Conservation (phyloP, 2,113 vertebrate species). For the Pteronura brasiliensis region DNA sequence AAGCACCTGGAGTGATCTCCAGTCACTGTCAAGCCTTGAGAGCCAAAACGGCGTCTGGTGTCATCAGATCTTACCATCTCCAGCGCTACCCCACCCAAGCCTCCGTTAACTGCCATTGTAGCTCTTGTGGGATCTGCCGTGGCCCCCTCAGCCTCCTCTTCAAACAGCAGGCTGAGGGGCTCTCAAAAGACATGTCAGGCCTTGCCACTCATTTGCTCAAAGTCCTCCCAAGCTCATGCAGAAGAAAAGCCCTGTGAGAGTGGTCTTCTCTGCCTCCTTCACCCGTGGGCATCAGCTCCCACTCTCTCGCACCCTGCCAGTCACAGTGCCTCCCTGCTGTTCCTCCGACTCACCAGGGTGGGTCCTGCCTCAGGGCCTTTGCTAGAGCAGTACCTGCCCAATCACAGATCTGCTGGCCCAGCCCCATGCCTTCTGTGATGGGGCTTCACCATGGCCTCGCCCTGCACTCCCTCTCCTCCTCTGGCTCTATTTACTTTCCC, state of each 20-base stretch:
- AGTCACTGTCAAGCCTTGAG: background rate
- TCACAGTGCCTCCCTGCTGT: background rate
- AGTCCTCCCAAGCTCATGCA: accelerated
- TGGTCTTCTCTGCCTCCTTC: background rate
- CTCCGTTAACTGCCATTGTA: accelerated
- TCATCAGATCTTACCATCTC: background rate
- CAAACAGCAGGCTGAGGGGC: background rate
- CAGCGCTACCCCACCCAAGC: accelerated
- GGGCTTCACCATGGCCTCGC: background rate
- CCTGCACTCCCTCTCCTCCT: background rate
- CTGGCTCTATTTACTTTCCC: background rate
- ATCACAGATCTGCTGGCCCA: background rate
- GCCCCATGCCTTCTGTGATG: accelerated
- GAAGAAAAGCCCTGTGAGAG: background rate
- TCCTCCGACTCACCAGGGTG: background rate
- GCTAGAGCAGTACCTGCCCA: background rate
- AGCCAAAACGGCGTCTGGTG: background rate
- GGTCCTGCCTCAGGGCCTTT: background rate
- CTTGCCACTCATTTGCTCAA: background rate
- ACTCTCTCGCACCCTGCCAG: background rate
- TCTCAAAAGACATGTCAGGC: background rate
- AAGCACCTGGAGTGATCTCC: background rate
- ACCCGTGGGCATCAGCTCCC: background rate
- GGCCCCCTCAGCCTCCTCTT: background rate
- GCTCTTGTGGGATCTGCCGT: background rate